These are phyloP conservation scores for Hyalella azteca DNA, from an alignment of 2,888 invertebrate genomes.

Conservation along the genomic window DNA sequence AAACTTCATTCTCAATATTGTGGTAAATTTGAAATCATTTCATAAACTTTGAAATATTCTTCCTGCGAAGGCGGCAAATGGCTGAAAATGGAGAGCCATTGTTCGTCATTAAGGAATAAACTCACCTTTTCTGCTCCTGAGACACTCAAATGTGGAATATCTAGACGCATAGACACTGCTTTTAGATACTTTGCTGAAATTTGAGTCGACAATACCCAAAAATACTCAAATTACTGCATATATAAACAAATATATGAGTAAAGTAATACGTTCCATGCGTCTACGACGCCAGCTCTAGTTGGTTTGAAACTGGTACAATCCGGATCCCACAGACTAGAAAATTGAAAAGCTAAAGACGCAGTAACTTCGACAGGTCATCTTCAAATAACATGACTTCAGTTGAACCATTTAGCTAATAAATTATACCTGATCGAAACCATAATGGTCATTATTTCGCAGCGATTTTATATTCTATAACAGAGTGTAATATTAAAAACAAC, in stretches of 20 bases:
- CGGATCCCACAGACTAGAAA: conserved; percentile 4
- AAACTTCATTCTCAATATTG: no score
- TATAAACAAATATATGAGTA: not conserved
- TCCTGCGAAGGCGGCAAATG: conserved; percentile 9
- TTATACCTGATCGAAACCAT: no score
- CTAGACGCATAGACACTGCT: conserved; percentile 13
- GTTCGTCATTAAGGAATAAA: not conserved
- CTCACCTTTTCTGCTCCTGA: conserved; percentile 4
- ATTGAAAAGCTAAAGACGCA: conserved; percentile 16
- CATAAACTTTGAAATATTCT: no score
- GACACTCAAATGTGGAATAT: not conserved
- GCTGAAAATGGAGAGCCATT: conserved; percentile 21
- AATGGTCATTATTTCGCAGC: no score
- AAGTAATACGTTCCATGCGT: not conserved
- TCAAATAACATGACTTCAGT: no score
- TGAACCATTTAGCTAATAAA: no score
- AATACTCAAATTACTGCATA: not conserved
- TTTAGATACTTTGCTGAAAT: not conserved
- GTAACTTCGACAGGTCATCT: no score
- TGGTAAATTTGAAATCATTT: no score
- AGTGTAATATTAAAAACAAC: no score
- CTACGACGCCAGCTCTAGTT: conserved; percentile 9
- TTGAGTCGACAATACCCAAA: not conserved
- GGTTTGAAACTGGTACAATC: conserved; percentile 37
- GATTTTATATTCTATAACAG: no score